Evolutionary conservation across 2,888 invertebrate species (phyloP), one percentile per base, ranked within the genome.

Genomic region (Eudasyphora cyanicolor): DNA sequence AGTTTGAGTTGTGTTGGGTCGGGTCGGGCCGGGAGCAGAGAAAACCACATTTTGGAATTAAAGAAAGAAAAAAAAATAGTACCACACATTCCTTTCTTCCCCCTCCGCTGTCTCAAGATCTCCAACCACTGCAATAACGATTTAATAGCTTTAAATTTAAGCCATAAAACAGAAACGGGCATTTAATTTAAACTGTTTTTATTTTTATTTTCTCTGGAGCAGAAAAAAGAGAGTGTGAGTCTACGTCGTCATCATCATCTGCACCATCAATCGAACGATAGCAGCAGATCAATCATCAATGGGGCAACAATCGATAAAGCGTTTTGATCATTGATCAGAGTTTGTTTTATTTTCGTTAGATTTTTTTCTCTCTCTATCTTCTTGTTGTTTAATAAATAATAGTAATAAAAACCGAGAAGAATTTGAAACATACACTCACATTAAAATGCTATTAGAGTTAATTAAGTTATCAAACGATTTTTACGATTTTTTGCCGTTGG

Each of bases 401-500:
- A 57, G 49, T 57, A 57, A 29, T 73, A 76, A 76, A 82, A 14
- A 62, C 12, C 8, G 64, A 75, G 29, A 54, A 32, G 62, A 82
- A 42, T 42, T 42, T 67, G 67, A 67, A 67, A 67, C 19, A 38
- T 42, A 64, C 67, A 67, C 67, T 35, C 54, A 45, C 64, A 75
- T 71, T 76, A 76, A 77, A 71, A 79, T 42, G 75, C 71, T 76
- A 57, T 64, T 67, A 38, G 42, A 51, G 64, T 81, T 84, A 84
- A 81, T 84, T 79, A 78, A 84, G 84, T 81, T 73, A 84, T 82
- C 75, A 75, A 78, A 70, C 12, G n/a, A 38, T 57, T 82, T n/a
- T 71, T 70, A 60, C 45, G 60, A 24, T 14, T n/a, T 69, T 12
- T 12, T n/a, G n/a, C n/a, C n/a, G n/a, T n/a, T n/a, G n/a, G n/a